These are phyloP conservation scores for Rhynchophorus ferrugineus DNA, from an alignment of 1,140 invertebrate species.

Conservation along the genomic window DNA sequence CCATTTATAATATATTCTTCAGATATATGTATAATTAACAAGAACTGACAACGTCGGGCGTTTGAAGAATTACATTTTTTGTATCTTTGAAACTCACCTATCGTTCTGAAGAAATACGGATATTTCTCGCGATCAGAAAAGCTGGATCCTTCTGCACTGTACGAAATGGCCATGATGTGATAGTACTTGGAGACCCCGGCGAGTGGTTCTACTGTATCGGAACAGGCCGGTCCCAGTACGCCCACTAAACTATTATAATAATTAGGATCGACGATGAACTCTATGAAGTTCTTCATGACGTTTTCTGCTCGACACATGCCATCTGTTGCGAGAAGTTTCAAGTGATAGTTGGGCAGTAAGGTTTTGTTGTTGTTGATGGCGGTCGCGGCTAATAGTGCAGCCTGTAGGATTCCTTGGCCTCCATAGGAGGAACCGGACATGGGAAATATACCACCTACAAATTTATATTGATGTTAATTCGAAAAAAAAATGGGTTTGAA, in stretches of 20 bases:
- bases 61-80: no score
- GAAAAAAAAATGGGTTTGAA: no score
- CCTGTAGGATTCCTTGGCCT: constrained; percentile 55
- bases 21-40: no score
- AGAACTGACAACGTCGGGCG: no score
- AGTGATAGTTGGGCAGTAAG: constrained; percentile 55
- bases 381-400: constrained; percentile 56
- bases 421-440: constrained; percentile 46
- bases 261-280: constrained; percentile 53
- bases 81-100: constrained; percentile 35
- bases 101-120: constrained; percentile 78
- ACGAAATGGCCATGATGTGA: constrained; percentile 69
- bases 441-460: constrained; percentile 78
- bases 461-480: no score
- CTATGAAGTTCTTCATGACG: constrained; percentile 73
- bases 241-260: constrained; percentile 54
- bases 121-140: constrained; percentile 64
- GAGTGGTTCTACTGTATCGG: constrained; percentile 75
- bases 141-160: constrained; percentile 69
- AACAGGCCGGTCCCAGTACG: constrained; percentile 77
- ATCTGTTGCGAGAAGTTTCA: constrained; percentile 54
- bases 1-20: no score
- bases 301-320: constrained; percentile 67
- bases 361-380: constrained; percentile 57
- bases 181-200: constrained; percentile 74